phyloP scores from a whole-genome alignment of 1,140 invertebrate species.

The Teleopsis dalmanni region DNA sequence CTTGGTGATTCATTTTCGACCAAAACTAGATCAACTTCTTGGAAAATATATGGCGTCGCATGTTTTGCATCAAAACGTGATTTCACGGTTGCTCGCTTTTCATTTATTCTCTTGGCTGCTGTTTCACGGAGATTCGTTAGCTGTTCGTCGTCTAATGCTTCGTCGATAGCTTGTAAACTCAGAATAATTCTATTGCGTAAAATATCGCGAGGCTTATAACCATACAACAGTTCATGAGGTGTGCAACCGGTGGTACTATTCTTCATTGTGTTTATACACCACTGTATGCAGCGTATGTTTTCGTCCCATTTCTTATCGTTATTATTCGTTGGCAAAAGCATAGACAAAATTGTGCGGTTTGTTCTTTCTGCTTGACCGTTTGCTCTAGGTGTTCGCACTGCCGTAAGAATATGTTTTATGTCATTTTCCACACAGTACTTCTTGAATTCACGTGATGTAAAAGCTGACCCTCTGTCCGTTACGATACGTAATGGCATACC shows the following conservation, averaged over 20 bases:
- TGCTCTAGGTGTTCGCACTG: constrained; percentile 7
- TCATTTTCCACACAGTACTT: background rate
- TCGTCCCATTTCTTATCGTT: constrained; percentile 17
- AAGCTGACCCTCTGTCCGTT: background rate
- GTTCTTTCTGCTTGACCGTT: constrained; percentile 20
- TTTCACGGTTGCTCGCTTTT: background rate
- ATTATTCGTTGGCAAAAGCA: constrained; percentile 3
- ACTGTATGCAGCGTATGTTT: constrained; percentile 15
- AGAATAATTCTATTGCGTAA: constrained; percentile 3
- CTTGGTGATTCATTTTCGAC: constrained; percentile 18
- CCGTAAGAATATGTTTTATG: background rate
- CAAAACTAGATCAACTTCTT: constrained; percentile 20
- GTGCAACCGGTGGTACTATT: constrained; percentile 16
- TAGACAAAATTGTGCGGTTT: constrained; percentile 15
- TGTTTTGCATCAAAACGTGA: constrained; percentile 7
- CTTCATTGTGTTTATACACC: constrained; percentile 22
- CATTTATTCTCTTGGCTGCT: background rate
- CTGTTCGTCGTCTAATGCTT: background rate
- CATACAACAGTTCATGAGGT: constrained; percentile 19
- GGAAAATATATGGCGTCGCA: constrained; percentile 14
- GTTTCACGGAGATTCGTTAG: background rate
- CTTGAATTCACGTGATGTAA: background rate
- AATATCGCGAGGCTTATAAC: background rate
- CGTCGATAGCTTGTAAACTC: background rate
- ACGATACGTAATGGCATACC: background rate